Conservation (phyloP, 2,888 invertebrate species). For the Cerastis leucographa region DNA sequence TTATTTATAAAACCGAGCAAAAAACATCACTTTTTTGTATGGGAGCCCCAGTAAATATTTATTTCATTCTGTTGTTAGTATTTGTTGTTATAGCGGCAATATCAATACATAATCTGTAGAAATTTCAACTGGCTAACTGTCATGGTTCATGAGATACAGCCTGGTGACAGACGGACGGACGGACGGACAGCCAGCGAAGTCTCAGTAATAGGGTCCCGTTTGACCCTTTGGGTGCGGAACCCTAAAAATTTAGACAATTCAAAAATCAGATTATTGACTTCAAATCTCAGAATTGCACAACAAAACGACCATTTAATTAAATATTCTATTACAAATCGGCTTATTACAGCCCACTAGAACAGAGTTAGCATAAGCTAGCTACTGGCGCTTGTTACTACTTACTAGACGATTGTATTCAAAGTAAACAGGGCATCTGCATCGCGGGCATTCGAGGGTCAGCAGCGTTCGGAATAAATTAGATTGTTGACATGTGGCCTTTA, state of each 20-base stretch:
- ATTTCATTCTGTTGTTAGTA: no score
- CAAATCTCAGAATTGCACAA: neutral
- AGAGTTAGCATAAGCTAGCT: slow-evolving; percentile 34
- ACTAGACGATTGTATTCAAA: slow-evolving; percentile 58
- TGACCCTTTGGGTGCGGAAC: no score
- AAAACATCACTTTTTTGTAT: no score
- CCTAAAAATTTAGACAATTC: neutral
- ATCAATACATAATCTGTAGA: no score
- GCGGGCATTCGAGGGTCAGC: slow-evolving; percentile 42
- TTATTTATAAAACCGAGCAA: no score
- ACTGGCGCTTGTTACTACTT: slow-evolving; percentile 25
- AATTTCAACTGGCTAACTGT: no score
- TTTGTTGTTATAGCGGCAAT: no score
- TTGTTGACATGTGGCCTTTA: neutral
- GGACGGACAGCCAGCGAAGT: no score
- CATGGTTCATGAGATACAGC: no score
- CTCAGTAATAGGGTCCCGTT: no score
- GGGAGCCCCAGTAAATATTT: no score
- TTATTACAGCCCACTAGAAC: slow-evolving; percentile 4
- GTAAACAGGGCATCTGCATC: slow-evolving; percentile 13
- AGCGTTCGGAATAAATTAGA: slow-evolving; percentile 37
- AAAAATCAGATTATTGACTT: neutral
- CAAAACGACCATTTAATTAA: neutral
- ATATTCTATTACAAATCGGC: slow-evolving; percentile 28
- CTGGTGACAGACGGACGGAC: no score